Percentiles rank a stretch among this genome's conserved stretches.
Evolutionary conservation across 1,140 invertebrate genomes (phyloP).

Genomic region (Ganaspis sp.): DNA sequence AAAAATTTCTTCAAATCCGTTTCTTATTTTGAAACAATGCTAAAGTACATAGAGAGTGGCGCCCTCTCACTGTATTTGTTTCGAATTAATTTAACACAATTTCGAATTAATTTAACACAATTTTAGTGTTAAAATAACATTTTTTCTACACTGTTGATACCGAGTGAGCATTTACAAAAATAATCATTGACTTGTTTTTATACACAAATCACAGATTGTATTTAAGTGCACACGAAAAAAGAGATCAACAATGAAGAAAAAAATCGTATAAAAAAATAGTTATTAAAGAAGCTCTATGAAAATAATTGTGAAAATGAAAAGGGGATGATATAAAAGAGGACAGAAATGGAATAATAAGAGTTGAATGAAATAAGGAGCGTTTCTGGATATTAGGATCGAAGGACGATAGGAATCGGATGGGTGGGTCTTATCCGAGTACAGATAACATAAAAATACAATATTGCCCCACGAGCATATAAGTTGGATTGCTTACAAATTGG

Average conservation of each 20-base stretch:
- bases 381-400: slow-evolving; percentile 39
- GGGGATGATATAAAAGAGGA: neutral
- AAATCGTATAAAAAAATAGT: neutral
- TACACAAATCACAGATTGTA: too few relatives aligned
- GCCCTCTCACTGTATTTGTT: too few relatives aligned
- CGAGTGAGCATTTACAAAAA: too few relatives aligned
- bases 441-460: slow-evolving; percentile 74
- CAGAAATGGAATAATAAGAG: neutral
- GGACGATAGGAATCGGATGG: neutral
- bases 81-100: too few relatives aligned
- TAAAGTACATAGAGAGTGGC: too few relatives aligned
- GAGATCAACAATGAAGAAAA: neutral
- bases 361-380: neutral
- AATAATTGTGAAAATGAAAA: neutral
- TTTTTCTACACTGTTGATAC: too few relatives aligned
- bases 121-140: too few relatives aligned
- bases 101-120: too few relatives aligned
- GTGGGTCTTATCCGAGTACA: slow-evolving; percentile 47
- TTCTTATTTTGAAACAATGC: too few relatives aligned
- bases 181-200: too few relatives aligned
- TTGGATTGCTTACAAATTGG: slow-evolving; percentile 78
- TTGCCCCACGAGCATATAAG: slow-evolving; percentile 69
- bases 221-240: too few relatives aligned
- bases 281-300: neutral
- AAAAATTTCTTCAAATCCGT: too few relatives aligned